Base-by-base conservation (phyloP, 1,140 invertebrate genomes). In the Vollenhovia emeryi region DNA sequence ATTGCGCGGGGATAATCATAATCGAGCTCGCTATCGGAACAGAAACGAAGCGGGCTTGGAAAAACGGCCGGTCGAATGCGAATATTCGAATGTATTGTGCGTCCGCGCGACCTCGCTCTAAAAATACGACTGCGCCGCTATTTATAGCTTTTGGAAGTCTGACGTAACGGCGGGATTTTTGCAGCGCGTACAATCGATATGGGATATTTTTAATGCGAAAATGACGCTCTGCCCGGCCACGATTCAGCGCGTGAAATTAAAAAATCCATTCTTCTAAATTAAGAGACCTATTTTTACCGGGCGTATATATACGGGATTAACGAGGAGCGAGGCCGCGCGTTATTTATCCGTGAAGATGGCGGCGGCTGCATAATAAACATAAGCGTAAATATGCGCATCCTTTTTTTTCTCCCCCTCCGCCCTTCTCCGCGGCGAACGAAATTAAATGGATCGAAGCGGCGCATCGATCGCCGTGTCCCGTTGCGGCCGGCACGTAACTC, bases 341-440 rank as follows among this genome's bases (percentile, higher is more conserved):
- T 68, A 55, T 71, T 71, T 73, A 82, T 40, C 78, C 66, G 66
- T 82, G 21, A 82, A 78, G n/a, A 15, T 76, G 55, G 73, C 45
- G 66, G 64, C 64, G 36, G 18, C 78, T 45, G 57, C 36, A 24
- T 82, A 82, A 82, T 83, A 79, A 71, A 57, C 68, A 83, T 57
- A 57, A 36, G 50, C 64, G 48, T 68, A 64, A 85, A 73, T 66
- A 76, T 66, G 84, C 75, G 24, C 48, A 33, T 82, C 40, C 6
- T 24, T 7, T 45, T 40, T 64, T 64, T 64, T 27, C 50, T 50
- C 60, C 36, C 57, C 78, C 50, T 50, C 60, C 36, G 57, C 78
- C 64, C 59, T 82, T 73, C 50, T 57, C 30, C 73, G 7, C 55
- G n/a, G 36, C 40, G 6, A 75, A 43, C 48, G 33, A n/a, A 55